Evolutionary conservation across 2,888 invertebrate species (phyloP).

Genomic region (Camptogramma bilineatum): DNA sequence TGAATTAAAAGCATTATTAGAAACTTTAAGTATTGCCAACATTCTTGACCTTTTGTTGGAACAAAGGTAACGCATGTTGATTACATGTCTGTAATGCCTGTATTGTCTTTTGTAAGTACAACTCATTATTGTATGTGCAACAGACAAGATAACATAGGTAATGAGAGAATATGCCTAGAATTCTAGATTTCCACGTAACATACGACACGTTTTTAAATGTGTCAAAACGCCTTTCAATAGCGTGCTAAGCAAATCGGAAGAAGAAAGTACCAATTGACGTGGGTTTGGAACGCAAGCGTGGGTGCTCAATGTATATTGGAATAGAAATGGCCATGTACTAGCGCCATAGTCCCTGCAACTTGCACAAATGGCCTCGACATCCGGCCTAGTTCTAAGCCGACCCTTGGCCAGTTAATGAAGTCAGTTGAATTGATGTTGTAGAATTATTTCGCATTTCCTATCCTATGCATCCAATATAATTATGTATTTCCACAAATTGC

Average conservation of each 20-base stretch:
- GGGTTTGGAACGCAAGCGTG: slow-evolving; percentile 52
- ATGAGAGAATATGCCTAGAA: background rate
- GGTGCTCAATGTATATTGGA: slow-evolving; percentile 50
- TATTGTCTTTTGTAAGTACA: too few species aligned
- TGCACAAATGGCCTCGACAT: slow-evolving; percentile 56
- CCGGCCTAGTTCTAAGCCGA: slow-evolving; percentile 51
- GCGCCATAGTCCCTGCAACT: slow-evolving; percentile 48
- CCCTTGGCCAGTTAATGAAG: slow-evolving; percentile 40
- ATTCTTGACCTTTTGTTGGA: slow-evolving; percentile 31
- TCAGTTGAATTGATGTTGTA: background rate
- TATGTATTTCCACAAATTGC: too few species aligned
- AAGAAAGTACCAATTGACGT: slow-evolving; percentile 44
- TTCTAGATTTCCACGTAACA: background rate
- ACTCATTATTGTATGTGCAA: too few species aligned
- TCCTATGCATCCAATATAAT: too few species aligned
- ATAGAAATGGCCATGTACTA: slow-evolving; percentile 59
- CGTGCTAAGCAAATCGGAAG: slow-evolving; percentile 28
- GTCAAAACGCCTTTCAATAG: slow-evolving; percentile 1
- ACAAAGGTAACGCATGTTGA: slow-evolving; percentile 28
- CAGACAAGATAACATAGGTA: too few species aligned
- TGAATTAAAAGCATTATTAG: too few species aligned
- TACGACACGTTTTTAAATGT: background rate
- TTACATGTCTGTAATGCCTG: slow-evolving; percentile 11
- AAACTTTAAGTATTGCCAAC: slow-evolving; percentile 6
- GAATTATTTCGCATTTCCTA: background rate